Percentiles rank a stretch among this genome's conserved stretches.
These are phyloP conservation scores for Bhutanitis thaidina DNA, from an alignment of 2,888 invertebrate species.

Conservation along the genomic window DNA sequence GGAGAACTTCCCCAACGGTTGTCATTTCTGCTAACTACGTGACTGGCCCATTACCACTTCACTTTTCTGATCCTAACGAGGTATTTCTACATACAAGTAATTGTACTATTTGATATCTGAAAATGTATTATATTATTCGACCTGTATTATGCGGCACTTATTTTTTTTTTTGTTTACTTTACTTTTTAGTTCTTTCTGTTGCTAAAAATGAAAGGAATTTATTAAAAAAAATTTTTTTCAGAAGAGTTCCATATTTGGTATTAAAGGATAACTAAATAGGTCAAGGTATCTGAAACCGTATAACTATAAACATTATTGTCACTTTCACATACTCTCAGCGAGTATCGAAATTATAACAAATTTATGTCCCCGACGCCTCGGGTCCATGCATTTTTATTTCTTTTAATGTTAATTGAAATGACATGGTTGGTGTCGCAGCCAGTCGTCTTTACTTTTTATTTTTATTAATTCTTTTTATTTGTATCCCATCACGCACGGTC, in stretches of 20 bases:
- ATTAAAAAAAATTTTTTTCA: not conserved
- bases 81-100: no score
- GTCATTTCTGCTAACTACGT: no score
- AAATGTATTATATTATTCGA: no score
- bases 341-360: conserved; percentile 46
- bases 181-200: no score
- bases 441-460: conserved; percentile 46
- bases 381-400: conserved; percentile 53
- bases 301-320: conserved; percentile 29
- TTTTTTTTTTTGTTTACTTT: no score
- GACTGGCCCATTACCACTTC: no score
- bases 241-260: not conserved
- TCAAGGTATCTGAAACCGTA: conserved; percentile 19
- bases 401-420: conserved; percentile 72
- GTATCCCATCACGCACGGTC: conserved; percentile 50
- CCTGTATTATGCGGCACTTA: no score
- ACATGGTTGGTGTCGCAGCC: conserved; percentile 56
- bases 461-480: conserved; percentile 62
- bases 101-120: no score
- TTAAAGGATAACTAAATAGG: conserved; percentile 9
- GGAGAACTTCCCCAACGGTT: no score
- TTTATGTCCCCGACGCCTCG: conserved; percentile 40
- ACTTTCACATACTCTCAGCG: conserved; percentile 40
- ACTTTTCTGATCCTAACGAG: no score
- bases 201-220: no score